These are phyloP conservation scores for Itoplectis maculator DNA, from an alignment of 2,888 invertebrate species.

Conservation along the genomic window DNA sequence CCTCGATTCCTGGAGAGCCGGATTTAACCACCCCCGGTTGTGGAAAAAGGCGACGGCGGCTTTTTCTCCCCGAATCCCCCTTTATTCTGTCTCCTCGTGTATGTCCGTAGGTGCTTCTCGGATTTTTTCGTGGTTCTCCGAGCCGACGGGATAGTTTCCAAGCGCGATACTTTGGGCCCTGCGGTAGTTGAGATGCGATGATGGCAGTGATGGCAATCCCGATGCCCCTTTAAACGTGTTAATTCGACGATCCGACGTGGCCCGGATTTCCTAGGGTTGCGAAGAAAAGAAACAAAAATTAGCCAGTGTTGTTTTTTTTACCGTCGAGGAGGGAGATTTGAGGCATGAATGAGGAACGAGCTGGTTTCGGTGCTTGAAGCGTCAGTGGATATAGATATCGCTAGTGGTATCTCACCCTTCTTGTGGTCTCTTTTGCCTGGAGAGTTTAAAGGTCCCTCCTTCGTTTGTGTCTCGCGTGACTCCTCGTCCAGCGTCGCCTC, in stretches of 20 bases:
- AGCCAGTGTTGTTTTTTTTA: conserved; percentile 27
- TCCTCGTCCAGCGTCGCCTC: conserved; percentile 30
- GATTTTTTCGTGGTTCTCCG: conserved; percentile 1
- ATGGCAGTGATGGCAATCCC: conserved; percentile 50
- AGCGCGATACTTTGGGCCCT: conserved; percentile 9
- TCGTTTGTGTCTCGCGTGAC: conserved; percentile 38
- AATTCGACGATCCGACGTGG: background rate
- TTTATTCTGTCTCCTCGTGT: conserved; percentile 21
- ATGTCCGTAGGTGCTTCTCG: background rate
- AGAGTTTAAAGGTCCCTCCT: conserved; percentile 35
- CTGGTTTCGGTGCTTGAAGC: conserved; percentile 19
- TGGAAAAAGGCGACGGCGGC: conserved; percentile 22
- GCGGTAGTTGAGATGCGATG: conserved; percentile 31
- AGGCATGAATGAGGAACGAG: conserved; percentile 53
- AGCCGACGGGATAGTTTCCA: conserved; percentile 1
- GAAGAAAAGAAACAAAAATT: conserved; percentile 13
- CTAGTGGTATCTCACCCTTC: conserved; percentile 26
- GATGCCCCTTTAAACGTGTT: conserved; percentile 19
- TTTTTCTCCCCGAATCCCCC: background rate
- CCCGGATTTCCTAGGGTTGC: conserved; percentile 1
- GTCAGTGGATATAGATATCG: conserved; percentile 37
- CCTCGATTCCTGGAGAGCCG: conserved; percentile 17
- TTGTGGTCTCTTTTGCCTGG: conserved; percentile 38
- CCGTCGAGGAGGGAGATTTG: conserved; percentile 52
- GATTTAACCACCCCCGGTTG: conserved; percentile 9